Conservation (phyloP, 2,888 invertebrate species). For the Salpingus planirostris region DNA sequence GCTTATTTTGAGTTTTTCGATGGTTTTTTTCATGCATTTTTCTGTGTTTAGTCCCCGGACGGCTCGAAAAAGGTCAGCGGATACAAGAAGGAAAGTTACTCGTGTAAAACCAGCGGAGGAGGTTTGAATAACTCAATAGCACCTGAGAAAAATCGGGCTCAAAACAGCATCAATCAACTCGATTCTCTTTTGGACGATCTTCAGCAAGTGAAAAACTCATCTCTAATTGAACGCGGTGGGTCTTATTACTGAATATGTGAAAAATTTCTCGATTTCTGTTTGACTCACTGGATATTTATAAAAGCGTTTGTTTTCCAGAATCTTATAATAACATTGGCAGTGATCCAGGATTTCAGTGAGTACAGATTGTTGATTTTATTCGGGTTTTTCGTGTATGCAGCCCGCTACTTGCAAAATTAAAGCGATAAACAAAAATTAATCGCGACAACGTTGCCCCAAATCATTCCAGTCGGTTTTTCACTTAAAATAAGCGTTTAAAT, state of each 20-base stretch:
- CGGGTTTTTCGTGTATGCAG: neutral
- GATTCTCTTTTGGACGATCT: slow-evolving; percentile 68
- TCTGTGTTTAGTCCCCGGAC: slow-evolving; percentile 35
- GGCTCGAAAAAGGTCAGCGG: slow-evolving; percentile 35
- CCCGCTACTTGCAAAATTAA: too few relatives aligned
- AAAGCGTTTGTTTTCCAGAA: slow-evolving; percentile 32
- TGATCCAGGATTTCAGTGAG: slow-evolving; percentile 37
- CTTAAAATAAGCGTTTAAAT: too few relatives aligned
- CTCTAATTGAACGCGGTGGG: too few relatives aligned
- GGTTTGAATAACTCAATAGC: slow-evolving; percentile 8
- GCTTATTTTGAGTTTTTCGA: slow-evolving; percentile 6
- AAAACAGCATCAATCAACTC: slow-evolving; percentile 63
- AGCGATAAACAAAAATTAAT: too few relatives aligned
- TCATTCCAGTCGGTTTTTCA: too few relatives aligned
- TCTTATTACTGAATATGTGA: too few relatives aligned
- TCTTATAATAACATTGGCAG: slow-evolving; percentile 35
- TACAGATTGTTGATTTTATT: slow-evolving; percentile 17
- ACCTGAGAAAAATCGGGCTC: slow-evolving; percentile 36
- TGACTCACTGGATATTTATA: slow-evolving; percentile 16
- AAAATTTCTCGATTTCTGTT: too few relatives aligned
- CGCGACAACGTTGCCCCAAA: too few relatives aligned
- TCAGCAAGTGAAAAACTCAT: slow-evolving; percentile 44
- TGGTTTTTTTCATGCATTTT: too few relatives aligned
- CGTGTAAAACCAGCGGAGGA: slow-evolving; percentile 28
- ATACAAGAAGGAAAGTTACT: slow-evolving; percentile 38